Percentiles rank a stretch among this genome's conserved stretches.
These are phyloP conservation scores for Papilio gigon DNA, from an alignment of 2,888 invertebrate species.

Conservation along the genomic window DNA sequence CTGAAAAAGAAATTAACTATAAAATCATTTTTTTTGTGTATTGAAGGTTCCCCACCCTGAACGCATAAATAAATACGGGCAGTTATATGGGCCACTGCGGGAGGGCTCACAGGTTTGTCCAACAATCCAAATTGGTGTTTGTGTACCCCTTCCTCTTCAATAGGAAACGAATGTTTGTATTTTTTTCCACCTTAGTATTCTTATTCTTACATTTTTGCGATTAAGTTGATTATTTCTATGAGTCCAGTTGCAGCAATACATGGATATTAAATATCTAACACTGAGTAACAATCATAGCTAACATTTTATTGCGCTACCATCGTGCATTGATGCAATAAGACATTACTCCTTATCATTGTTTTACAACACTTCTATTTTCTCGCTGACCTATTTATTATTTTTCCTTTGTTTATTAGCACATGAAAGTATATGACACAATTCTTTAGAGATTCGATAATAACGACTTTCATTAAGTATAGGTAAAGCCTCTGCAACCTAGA, in stretches of 20 bases:
- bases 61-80: conserved; percentile 83
- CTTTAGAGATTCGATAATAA: conserved; percentile 51
- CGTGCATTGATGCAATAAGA: conserved; percentile 66
- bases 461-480: conserved; percentile 54
- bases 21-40: conserved; percentile 82
- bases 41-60: conserved; percentile 86
- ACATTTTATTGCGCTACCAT: conserved; percentile 35
- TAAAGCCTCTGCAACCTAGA: conserved; percentile 76
- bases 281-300: not conserved
- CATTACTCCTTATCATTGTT: conserved; percentile 59
- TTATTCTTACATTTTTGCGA: conserved; percentile 53
- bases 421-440: conserved; percentile 70
- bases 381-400: conserved; percentile 54
- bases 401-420: conserved; percentile 81
- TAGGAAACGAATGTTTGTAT: conserved; percentile 55
- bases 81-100: conserved; percentile 86
- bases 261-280: conserved; percentile 42
- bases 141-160: conserved; percentile 72
- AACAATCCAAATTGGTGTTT: conserved; percentile 80
- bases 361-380: conserved; percentile 57
- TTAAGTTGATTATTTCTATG: conserved; percentile 48
- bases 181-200: conserved; percentile 54
- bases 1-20: conserved; percentile 56
- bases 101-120: conserved; percentile 86
- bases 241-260: conserved; percentile 66